Base-by-base conservation (phyloP, 2,113 vertebrate genomes). In the Electrona antarctica region DNA sequence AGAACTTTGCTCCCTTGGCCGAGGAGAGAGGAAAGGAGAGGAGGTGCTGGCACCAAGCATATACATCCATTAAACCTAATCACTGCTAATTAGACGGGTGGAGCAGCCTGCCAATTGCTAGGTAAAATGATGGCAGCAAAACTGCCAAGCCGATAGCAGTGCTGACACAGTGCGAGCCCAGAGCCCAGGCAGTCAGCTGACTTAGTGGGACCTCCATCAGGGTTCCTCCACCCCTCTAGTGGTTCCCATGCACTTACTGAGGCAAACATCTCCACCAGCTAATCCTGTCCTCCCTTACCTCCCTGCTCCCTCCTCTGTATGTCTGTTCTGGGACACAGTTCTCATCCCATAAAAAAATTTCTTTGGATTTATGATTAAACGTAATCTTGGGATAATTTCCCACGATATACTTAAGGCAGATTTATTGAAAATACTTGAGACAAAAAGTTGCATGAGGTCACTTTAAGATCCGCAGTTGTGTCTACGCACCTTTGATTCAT, bases 51-150 rank as follows among this genome's bases (percentile, higher is more conserved):
- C 73, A 55, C 65, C 57, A 51, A 47, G 50, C 50, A 41, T 41
- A 63, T 59, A 70, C 57, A n/a, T 81, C 84, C 11, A 76, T 79
- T 78, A 72, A 78, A 70, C 64, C 69, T 79, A 67, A 83, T 82
- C 64, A 69, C 55, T 52, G 60, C 79, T 69, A 60, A 81, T 76
- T 72, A 81, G 7, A n/a, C 3, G 45, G 48, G 71, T 69, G 67
- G 67, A 71, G 73, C 59, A 60, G 47, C 29, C 60, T 72, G 59
- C 67, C 74, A 64, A 52, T 67, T 33, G 60, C 13, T 41, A 7
- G 59, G 55, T 49, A 14, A 49, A 21, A 64, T 64, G n/a, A 28
- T 64, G 14, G 14, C 59, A 56, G 64, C 41, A 8, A 51, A 73
- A 71, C 64, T 80, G 55, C 51, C 29, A 51, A 28, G 46, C 29